Base-by-base conservation (phyloP, 2,888 invertebrate genomes). In the Agrenia bidenticulata region DNA sequence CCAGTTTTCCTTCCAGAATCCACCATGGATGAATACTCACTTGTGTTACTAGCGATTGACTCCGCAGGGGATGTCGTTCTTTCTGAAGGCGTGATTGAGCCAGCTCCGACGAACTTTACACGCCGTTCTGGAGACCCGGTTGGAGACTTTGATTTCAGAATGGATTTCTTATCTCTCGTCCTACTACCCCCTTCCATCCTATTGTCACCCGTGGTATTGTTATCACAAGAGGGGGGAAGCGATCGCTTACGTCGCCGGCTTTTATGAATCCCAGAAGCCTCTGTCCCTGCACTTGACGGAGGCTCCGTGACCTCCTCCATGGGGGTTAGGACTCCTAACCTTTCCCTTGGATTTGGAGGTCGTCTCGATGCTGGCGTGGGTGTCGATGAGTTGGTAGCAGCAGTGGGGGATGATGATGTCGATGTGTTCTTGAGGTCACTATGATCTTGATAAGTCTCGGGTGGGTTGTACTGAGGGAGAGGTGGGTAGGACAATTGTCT, bases 401-500 rank as follows among this genome's bases (percentile, higher is more conserved):
- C 19, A 5, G 5, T 59, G 32, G 45, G 59, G 1, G 66, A 60
- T 7, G 63, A 11, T 4, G 32, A 7, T 11, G 11, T 11, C n/a
- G n/a, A 32, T 4, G 32, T 32, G 32, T 11, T 11, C 32, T n/a
- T 26, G 4, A 63, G 63, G 24, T 64, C 68, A 13, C 63, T 63
- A 42, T 63, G 41, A 41, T 66, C 63, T 61, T 66, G 60, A 58
- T 56, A 60, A 7, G 66, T 61, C 7, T 65, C 26, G 9, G 74
- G 75, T 13, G 72, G 69, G 27, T 67, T 55, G 41, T 75, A 75
- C 32, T 59, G 50, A n/a, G 75, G 75, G 17, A 75, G 60, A 0
- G 75, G 75, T 7, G 75, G 75, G 41, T 75, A 75, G n/a, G 70
- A 56, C 19, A 75, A 24, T 37, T 75, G 75, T 42, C 75, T 42